Base-by-base conservation (phyloP, 2,113 vertebrate genomes). In the Prietella phreatophila region DNA sequence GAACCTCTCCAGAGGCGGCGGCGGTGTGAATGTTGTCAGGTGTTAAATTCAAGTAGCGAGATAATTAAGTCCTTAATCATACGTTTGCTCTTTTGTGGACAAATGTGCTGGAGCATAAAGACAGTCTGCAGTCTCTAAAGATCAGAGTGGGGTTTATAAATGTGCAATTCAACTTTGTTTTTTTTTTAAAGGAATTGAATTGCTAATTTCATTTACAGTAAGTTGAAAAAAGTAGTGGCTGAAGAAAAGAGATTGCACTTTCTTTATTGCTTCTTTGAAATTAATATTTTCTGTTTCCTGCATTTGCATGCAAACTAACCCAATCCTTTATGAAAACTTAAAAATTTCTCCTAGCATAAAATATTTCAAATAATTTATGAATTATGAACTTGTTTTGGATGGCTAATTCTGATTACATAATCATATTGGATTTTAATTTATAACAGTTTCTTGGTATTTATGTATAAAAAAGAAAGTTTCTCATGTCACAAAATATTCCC, bases 11-110 rank as follows among this genome's bases (percentile, higher is more conserved):
- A 60, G 65, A 69, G 61, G 61, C 75, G 27, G 58, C 71, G 47
- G 47, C 15, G 73, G 65, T 58, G 78, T 58, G 56, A 79, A 61
- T 61, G 27, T 88, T 69, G 84, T 85, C 83, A 87, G 75, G 76
- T 61, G 80, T 69, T 33, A 82, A 78, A 85, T 82, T 78, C 7
- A 15, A 78, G 86, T 71, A 82, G 82, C 61, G 33, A 88, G 65
- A 67, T 84, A 50, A 84, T 81, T 67, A 73, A 71, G 67, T 82
- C 69, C 30, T 87, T 88, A 85, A 85, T 82, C 60, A 71, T 5
- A 39, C 61, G 69, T 86, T 84, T 88, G 58, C 86, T 83, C 71
- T 85, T 83, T 78, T 88, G 22, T 80, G 73, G 63, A 20, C 80
- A 22, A 61, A 78, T n/a, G 82, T 42, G 7, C 71, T 47, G 82